Evolutionary conservation across 1,140 invertebrate genomes (phyloP), one percentile per base, ranked within the genome.

Genomic region (Druon quercuslanigerum): DNA sequence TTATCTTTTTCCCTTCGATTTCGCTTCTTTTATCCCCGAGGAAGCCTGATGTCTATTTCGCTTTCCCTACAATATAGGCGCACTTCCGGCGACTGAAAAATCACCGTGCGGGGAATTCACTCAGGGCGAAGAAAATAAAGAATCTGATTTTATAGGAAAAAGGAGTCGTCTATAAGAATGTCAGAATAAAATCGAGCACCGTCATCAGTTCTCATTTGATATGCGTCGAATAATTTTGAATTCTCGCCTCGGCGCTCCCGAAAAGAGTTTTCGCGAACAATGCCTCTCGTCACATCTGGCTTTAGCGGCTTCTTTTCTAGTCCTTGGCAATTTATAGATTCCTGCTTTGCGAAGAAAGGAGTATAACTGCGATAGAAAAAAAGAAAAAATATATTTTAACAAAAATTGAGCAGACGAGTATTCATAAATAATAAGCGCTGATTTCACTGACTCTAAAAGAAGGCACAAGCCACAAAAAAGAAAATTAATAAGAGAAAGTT

Each of bases 211-310:
- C 56, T 75, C 73, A 54, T 75, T 75, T 52, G 73, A 74, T 78
- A 74, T 75, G 66, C 73, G 20, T 20, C 72, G 50, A 74, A 77
- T 77, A 50, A 70, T 74, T 52, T 19, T n/a, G 46, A 60, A 75
- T 74, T 72, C 70, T 72, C 77, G 70, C n/a, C 54, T 75, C 73
- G 70, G 14, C 50, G 66, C 46, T 40, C 20, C 20, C 73, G 51
- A 78, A 77, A 74, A 77, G 79, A 77, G 75, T 75, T 80, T 75
- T 72, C 71, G 19, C 51, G 79, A 80, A 77, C 79, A 80, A 80
- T 74, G 71, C 17, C 57, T 66, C 25, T 66, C 57, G 25, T 66
- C 57, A 66, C 33, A 14, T 66, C 57, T 66, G 57, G 25, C 25
- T 66, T 66, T 40, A 66, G 25, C 57, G 57, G 57, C 33, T 66